Evolutionary conservation across 2,797 vertebrate genomes (phyloP), one percentile per base, ranked within the genome.

Genomic region (Etheostoma perlongum): DNA sequence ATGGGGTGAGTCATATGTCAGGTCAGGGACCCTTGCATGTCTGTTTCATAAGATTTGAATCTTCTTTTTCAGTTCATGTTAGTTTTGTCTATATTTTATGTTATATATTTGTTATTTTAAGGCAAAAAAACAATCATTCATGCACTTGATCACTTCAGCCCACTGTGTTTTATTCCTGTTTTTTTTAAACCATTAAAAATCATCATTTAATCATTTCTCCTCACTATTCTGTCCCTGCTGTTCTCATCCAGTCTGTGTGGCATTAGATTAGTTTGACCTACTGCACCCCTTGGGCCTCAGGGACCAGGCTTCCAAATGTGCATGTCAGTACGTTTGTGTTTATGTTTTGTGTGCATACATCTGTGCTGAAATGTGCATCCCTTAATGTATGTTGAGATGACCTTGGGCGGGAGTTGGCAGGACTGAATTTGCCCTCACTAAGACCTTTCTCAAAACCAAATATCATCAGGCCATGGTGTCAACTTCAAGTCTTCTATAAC

Each of bases 201-300:
- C 25, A 2, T 25, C 3, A 25, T 25, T 25, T 25, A 25, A 25
- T 30, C 2, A 7, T 33, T 59, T 67, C 55, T 60, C 42, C 42
- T 74, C 33, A 67, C 51, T 12, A 2, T n/a, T 62, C 67, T n/a
- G 57, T 67, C 53, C 25, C 23, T 48, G 4, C 33, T 16, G 9
- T 55, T 76, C 49, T 67, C 44, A 40, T 62, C 42, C 68, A 8
- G 6, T 67, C 70, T n/a, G 36, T 30, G 25, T 44, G 53, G 87
- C 74, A 30, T 30, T 30, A 66, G 77, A 92, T 91, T 85, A 84
- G 67, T 91, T 87, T 93, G 87, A 92, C 88, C 89, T 70, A 2
- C 18, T 72, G 78, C 70, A 73, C 83, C 74, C 58, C 51, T 67
- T 67, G 72, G 77, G 72, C 83, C 86, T 65, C 70, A 54, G 83